A percentile compares a stretch with the other conserved stretches of the same genome.
Evolutionary conservation across 2,797 vertebrate genomes (phyloP).

Genomic region (Leptatherina wallacei): DNA sequence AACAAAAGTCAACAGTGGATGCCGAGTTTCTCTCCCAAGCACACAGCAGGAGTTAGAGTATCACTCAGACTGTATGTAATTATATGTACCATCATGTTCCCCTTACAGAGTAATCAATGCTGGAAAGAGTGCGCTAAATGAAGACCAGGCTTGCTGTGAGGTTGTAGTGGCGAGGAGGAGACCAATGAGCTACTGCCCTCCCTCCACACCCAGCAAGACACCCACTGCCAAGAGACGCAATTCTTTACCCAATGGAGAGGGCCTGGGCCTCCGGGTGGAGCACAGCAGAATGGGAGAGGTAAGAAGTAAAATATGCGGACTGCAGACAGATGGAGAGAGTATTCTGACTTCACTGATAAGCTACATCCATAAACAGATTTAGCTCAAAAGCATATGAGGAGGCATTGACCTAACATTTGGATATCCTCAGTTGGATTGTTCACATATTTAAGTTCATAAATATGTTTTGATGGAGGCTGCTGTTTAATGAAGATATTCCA

Average conservation of each 20-base stretch:
- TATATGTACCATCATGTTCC: too few species aligned
- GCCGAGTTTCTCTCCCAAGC: background rate
- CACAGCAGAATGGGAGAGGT: slow-evolving; percentile 65
- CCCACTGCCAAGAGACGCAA: slow-evolving; percentile 88
- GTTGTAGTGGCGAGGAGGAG: slow-evolving; percentile 89
- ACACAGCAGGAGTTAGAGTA: background rate
- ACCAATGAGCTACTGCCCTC: slow-evolving; percentile 82
- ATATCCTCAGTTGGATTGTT: too few species aligned
- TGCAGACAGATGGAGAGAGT: background rate
- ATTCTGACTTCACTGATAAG: too few species aligned
- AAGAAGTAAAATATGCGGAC: background rate
- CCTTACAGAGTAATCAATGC: slow-evolving; percentile 93
- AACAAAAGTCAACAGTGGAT: background rate
- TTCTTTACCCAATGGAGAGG: slow-evolving; percentile 93
- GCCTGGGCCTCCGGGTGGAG: slow-evolving; percentile 78
- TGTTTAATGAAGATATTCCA: too few species aligned
- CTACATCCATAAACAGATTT: slow-evolving; percentile 1
- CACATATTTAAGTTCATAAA: too few species aligned
- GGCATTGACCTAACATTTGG: too few species aligned
- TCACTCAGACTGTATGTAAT: background rate
- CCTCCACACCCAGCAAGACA: slow-evolving; percentile 89
- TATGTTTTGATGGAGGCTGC: too few species aligned
- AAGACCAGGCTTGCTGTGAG: slow-evolving; percentile 97
- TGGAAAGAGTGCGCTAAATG: slow-evolving; percentile 94
- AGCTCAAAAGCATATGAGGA: background rate